Conservation (phyloP, 2,113 vertebrate species). For the Herpailurus yagouaroundi region DNA sequence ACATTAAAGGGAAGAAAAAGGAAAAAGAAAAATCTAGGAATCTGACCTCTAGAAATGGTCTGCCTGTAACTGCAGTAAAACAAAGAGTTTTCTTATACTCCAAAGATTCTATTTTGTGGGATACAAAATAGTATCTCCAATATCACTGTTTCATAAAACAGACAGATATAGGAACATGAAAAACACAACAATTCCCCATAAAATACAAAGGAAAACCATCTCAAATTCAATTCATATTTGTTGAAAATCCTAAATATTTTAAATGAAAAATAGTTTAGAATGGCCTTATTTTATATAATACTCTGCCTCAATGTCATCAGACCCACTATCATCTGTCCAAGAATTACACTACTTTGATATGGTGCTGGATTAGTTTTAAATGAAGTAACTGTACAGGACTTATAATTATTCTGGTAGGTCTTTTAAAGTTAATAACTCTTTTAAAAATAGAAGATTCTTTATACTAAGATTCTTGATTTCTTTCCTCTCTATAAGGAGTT, state of each 20-base stretch:
- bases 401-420: background rate
- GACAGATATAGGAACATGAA: background rate
- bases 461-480: background rate
- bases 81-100: background rate
- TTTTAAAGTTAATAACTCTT: background rate
- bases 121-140: background rate
- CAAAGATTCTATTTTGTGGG: background rate
- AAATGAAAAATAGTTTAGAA: background rate
- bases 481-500: too few relatives aligned
- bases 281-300: background rate
- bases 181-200: background rate
- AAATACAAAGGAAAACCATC: background rate
- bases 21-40: background rate
- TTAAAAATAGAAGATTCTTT: background rate
- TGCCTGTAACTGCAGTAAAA: background rate
- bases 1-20: background rate
- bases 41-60: background rate
- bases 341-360: background rate
- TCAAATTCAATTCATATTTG: background rate
- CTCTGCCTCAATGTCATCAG: background rate
- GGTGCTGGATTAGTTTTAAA: background rate
- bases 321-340: background rate
- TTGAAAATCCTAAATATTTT: background rate
- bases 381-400: background rate
- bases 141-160: background rate